Percentiles rank a stretch among this genome's conserved stretches.
These are phyloP conservation scores for Cydia fagiglandana DNA, from an alignment of 1,140 invertebrate species.

Conservation along the genomic window DNA sequence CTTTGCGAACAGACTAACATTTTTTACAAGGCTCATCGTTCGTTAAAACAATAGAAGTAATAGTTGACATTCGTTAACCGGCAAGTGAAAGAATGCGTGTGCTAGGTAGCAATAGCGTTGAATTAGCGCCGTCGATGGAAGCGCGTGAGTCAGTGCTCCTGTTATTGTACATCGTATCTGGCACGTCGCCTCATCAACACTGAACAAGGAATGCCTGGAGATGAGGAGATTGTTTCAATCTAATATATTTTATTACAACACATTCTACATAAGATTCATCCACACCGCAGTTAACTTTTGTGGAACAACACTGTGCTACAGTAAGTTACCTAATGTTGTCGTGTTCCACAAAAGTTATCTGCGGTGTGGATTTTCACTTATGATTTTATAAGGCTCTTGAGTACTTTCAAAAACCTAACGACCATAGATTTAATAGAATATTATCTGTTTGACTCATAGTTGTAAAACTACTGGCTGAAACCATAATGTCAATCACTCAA, in stretches of 20 bases:
- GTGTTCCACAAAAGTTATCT: no score
- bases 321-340: no score
- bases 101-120: slow-evolving; percentile 10
- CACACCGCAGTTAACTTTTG: no score
- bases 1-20: no score
- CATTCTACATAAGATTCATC: not conserved
- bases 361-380: no score
- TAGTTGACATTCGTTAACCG: not conserved
- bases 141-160: slow-evolving; percentile 41
- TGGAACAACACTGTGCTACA: no score
- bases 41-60: not conserved
- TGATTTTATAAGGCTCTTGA: no score
- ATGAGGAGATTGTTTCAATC: not conserved
- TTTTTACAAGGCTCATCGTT: not conserved
- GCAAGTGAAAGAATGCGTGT: not conserved
- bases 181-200: slow-evolving; percentile 45
- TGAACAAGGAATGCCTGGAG: slow-evolving; percentile 36
- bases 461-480: no score
- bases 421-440: no score
- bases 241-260: not conserved
- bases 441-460: no score
- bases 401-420: no score
- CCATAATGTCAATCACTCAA: no score
- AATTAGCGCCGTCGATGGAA: slow-evolving; percentile 3
- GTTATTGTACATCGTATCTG: slow-evolving; percentile 39